Evolutionary conservation across 2,797 vertebrate species (phyloP).

Genomic region (Lophotriccus pileatus): DNA sequence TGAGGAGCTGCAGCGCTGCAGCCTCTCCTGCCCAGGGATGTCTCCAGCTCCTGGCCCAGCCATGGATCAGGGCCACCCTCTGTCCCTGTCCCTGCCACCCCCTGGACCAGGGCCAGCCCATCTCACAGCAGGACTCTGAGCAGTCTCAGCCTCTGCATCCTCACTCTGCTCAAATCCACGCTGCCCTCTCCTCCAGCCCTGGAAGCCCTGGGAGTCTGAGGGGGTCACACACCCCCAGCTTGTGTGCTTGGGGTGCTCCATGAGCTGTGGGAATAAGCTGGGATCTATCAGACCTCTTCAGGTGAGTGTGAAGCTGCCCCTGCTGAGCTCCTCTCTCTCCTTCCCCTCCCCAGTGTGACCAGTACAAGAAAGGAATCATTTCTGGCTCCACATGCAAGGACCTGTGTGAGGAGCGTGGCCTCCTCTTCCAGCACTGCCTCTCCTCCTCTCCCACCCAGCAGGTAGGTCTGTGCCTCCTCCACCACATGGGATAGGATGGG

Average conservation of each 20-base stretch:
- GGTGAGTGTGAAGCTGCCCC: not conserved
- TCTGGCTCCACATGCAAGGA: slow-evolving; percentile 92
- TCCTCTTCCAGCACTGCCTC: slow-evolving; percentile 88
- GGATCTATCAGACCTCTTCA: fast-evolving
- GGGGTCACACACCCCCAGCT: fast-evolving
- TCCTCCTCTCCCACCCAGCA: slow-evolving; percentile 89
- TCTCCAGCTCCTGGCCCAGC: not conserved
- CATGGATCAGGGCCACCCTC: fast-evolving
- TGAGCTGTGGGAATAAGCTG: not conserved
- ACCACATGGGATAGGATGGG: fast-evolving
- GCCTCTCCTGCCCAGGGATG: not conserved
- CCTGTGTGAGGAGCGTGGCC: slow-evolving; percentile 85
- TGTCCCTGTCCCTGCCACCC: not conserved
- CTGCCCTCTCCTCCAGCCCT: not conserved
- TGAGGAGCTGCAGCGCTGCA: not conserved
- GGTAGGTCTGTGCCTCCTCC: slow-evolving; percentile 64
- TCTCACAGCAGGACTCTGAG: not conserved
- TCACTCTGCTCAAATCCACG: not conserved
- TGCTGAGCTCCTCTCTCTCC: not conserved
- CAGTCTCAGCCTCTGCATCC: not conserved
- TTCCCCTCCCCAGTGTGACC: slow-evolving; percentile 84
- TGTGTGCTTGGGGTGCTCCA: not conserved
- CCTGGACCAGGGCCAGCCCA: not conserved
- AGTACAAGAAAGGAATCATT: slow-evolving; percentile 94
- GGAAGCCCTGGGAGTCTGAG: not conserved